Base-by-base conservation (phyloP, 2,113 vertebrate genomes). In the Anolis carolinensis region DNA sequence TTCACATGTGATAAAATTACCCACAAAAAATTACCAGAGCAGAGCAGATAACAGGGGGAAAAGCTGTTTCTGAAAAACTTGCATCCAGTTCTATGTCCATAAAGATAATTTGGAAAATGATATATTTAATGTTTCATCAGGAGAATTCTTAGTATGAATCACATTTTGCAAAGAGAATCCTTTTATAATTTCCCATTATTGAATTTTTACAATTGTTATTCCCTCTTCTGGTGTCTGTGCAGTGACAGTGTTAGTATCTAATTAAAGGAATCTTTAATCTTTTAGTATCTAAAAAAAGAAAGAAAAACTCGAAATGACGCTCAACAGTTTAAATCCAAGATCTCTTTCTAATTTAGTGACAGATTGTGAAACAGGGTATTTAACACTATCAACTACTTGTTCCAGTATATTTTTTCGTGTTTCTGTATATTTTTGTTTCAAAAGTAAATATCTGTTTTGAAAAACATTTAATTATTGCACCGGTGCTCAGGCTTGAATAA, bases 1-100 rank as follows among this genome's bases (percentile, higher is more conserved):
- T 9, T 62, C 80, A 89, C 82, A 75, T 87, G 27, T 91, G 76
- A 89, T 72, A 44, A 88, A 90, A 84, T 90, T 88, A 89, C 86
- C 84, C 9, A 10, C 39, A 86, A 76, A 81, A 83, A 85, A 67
- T 36, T 18, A 82, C 85, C 3, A 90, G n/a, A n/a, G n/a, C n/a
- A n/a, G n/a, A n/a, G 68, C 8, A 88, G 36, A 44, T 44, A 44
- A 44, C 39, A 44, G 39, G 39, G 39, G 39, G 5, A 44, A 87
- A 92, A 89, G 20, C 16, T 74, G 67, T 27, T 21, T 55, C 79
- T 59, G 87, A 21, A 89, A 93, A 86, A 39, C 6, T 79, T 7
- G 76, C 36, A 30, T 67, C 79, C 87, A 79, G 72, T 59, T 52
- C 16, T 82, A 63, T 76, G 73, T 62, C 23, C 30, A 39, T 9